Percentiles rank a stretch among this genome's conserved stretches.
Evolutionary conservation across 2,888 invertebrate genomes (phyloP).

Genomic region (Heliconius ethilla): DNA sequence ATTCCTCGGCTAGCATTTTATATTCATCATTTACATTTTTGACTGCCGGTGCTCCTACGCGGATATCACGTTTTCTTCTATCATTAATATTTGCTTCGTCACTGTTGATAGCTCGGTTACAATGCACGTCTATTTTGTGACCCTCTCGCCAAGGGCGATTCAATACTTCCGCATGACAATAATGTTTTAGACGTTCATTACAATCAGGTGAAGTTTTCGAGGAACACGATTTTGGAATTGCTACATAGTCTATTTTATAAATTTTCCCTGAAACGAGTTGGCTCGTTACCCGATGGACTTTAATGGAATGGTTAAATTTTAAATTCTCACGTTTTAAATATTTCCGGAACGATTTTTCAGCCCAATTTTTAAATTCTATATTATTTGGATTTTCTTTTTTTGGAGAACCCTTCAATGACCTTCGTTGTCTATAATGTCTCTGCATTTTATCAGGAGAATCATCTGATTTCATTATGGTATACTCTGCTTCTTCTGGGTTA

Average conservation of each 20-base stretch:
- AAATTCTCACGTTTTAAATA: constrained; percentile 49
- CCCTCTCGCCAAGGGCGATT: constrained; percentile 77
- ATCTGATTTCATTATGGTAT: background rate
- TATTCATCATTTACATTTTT: constrained; percentile 44
- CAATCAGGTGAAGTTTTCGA: constrained; percentile 44
- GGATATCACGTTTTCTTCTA: constrained; percentile 32
- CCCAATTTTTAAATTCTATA: constrained; percentile 51
- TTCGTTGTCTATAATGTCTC: constrained; percentile 45
- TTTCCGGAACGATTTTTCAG: constrained; percentile 55
- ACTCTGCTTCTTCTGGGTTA: background rate
- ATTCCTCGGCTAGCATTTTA: constrained; percentile 47
- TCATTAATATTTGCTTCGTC: constrained; percentile 41
- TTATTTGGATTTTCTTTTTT: constrained; percentile 46
- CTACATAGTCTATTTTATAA: constrained; percentile 57
- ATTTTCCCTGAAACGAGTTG: constrained; percentile 56
- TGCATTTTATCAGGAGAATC: constrained; percentile 27
- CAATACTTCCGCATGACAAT: constrained; percentile 79
- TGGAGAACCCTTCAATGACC: constrained; percentile 40
- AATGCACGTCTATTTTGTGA: constrained; percentile 62
- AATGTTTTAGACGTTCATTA: constrained; percentile 45
- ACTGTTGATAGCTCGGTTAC: constrained; percentile 51
- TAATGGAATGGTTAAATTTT: constrained; percentile 49
- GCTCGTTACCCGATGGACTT: constrained; percentile 54
- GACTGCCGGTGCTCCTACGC: constrained; percentile 35
- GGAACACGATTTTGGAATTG: constrained; percentile 50